A percentile compares a stretch with the other conserved stretches of the same genome.
These are phyloP conservation scores for Drosophila miranda DNA, from an alignment of 1,140 invertebrate genomes.

Conservation along the genomic window DNA sequence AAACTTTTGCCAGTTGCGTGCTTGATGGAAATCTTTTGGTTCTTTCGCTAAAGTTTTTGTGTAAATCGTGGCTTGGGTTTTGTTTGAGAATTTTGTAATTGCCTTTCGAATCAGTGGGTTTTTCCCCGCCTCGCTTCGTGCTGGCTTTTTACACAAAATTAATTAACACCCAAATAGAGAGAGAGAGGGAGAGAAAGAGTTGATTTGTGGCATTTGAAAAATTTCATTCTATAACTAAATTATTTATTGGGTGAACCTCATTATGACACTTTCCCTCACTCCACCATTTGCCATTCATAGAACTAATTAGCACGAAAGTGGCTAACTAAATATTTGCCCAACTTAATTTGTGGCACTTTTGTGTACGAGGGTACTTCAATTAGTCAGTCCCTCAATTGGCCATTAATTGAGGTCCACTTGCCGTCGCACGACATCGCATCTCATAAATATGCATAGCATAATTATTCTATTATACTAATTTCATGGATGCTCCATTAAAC, in stretches of 20 bases:
- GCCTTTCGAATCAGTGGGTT: conserved; percentile 1
- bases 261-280: not conserved
- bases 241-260: not conserved
- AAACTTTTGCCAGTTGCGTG: conserved; percentile 54
- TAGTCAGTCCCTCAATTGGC: conserved; percentile 22
- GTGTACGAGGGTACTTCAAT: conserved; percentile 27
- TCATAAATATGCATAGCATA: conserved; percentile 35
- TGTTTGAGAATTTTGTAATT: conserved; percentile 37
- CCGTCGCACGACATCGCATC: not conserved
- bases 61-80: conserved; percentile 19
- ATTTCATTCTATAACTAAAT: conserved; percentile 12
- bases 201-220: conserved; percentile 26
- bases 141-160: conserved; percentile 42
- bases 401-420: conserved; percentile 25
- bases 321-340: conserved; percentile 19
- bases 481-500: conserved; percentile 24
- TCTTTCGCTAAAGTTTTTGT: conserved; percentile 23
- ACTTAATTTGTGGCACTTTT: conserved; percentile 37
- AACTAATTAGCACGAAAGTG: conserved; percentile 29
- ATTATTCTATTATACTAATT: conserved; percentile 30
- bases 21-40: conserved; percentile 29
- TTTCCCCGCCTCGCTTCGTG: conserved; percentile 5
- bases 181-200: not conserved
- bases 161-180: conserved; percentile 47
- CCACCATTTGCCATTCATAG: conserved; percentile 1